These are phyloP conservation scores for Burhinus oedicnemus DNA, from an alignment of 2,113 vertebrate genomes.

Conservation along the genomic window DNA sequence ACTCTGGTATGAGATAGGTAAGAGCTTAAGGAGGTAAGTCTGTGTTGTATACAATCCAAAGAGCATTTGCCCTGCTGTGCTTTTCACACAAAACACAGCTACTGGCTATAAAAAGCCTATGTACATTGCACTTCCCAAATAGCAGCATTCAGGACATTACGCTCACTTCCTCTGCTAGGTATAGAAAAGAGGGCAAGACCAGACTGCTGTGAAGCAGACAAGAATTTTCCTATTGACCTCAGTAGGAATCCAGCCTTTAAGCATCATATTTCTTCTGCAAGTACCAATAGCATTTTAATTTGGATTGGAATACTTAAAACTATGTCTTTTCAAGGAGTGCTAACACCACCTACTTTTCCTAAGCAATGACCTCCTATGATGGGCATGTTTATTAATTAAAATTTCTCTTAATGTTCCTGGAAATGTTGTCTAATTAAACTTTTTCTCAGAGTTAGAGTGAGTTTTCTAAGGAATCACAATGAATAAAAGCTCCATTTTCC, in stretches of 20 bases:
- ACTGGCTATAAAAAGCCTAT: background rate
- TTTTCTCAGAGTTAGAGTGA: background rate
- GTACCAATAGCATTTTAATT: background rate
- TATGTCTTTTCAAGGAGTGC: background rate
- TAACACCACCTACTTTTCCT: background rate
- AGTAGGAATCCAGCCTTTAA: background rate
- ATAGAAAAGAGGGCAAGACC: background rate
- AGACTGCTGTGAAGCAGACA: background rate
- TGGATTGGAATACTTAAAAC: background rate
- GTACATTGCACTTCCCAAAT: background rate
- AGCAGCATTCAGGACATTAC: background rate
- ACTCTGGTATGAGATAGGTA: background rate
- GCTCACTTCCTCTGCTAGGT: background rate
- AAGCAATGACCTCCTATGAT: background rate
- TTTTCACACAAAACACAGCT: background rate
- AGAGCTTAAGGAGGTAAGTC: background rate
- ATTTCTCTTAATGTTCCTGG: background rate
- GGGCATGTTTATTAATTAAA: background rate
- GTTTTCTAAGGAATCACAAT: background rate
- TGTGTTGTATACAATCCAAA: background rate
- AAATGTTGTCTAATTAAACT: background rate
- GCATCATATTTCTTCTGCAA: background rate
- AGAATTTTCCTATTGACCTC: background rate
- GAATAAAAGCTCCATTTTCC: slow-evolving; percentile 6
- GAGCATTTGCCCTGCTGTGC: background rate